Evolutionary conservation across 2,113 vertebrate species (phyloP).

Genomic region (Chloropsis cyanopogon): DNA sequence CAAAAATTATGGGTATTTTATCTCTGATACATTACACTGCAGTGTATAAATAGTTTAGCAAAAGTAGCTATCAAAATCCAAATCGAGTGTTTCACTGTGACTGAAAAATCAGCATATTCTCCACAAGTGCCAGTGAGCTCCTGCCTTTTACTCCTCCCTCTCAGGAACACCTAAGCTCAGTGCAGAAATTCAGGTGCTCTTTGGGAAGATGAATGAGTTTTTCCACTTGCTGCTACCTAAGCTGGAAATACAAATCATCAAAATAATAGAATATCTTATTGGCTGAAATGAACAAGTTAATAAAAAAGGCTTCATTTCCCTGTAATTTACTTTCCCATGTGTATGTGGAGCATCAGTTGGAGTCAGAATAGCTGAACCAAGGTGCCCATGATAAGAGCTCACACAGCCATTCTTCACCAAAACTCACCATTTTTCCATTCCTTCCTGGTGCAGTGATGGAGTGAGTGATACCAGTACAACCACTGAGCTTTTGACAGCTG

Average conservation of each 20-base stretch:
- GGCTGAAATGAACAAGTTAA: neutral
- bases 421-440: neutral
- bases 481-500: neutral
- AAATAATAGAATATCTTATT: neutral
- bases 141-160: neutral
- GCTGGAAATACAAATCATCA: neutral
- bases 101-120: neutral
- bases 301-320: neutral
- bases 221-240: neutral
- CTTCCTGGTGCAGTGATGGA: neutral
- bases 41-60: neutral
- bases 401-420: neutral
- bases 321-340: neutral
- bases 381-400: neutral
- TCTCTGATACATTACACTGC: neutral
- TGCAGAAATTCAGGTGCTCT: neutral
- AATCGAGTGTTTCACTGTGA: neutral
- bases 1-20: slow-evolving; percentile 12
- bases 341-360: neutral
- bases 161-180: neutral
- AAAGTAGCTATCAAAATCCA: slow-evolving; percentile 5
- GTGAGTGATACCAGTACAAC: neutral
- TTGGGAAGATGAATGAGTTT: neutral
- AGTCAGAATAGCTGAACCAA: neutral
- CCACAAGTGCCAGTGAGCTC: neutral